Conservation (phyloP, 1,140 invertebrate genomes). For the Globodera rostochiensis region DNA sequence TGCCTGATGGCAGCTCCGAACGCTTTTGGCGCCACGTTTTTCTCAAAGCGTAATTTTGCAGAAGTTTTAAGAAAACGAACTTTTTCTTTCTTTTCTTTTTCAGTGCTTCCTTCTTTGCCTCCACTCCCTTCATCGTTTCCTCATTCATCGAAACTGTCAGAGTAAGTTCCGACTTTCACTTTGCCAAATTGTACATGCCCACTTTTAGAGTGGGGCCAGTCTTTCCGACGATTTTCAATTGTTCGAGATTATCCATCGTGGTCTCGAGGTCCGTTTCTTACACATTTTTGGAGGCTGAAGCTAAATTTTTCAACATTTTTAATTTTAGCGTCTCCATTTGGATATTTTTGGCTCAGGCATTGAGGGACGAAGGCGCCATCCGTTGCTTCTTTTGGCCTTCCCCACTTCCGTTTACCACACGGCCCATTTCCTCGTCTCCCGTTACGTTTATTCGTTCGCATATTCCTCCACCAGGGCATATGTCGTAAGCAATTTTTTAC, state of each 20-base stretch:
- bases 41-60: constrained; percentile 37
- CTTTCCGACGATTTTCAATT: constrained; percentile 34
- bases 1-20: constrained; percentile 49
- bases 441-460: constrained; percentile 42
- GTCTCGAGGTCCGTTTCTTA: constrained; percentile 31
- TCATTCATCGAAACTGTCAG: constrained; percentile 52
- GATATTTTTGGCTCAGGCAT: constrained; percentile 44
- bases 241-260: constrained; percentile 41
- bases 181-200: not conserved
- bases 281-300: not conserved
- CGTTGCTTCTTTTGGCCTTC: constrained; percentile 34
- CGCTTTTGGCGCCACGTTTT: constrained; percentile 51
- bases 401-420: constrained; percentile 40
- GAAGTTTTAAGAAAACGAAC: constrained; percentile 12
- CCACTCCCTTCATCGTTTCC: constrained; percentile 48
- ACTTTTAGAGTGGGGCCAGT: constrained; percentile 6
- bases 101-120: constrained; percentile 32
- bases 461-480: constrained; percentile 47
- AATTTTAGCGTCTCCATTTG: constrained; percentile 32
- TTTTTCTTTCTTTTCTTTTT: not conserved
- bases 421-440: constrained; percentile 38
- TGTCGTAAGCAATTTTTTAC: constrained; percentile 28
- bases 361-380: constrained; percentile 37
- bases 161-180: constrained; percentile 21
- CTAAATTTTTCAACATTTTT: not conserved